Base-by-base conservation (phyloP, 2,797 vertebrate species). In the Pangasius mekongensis region DNA sequence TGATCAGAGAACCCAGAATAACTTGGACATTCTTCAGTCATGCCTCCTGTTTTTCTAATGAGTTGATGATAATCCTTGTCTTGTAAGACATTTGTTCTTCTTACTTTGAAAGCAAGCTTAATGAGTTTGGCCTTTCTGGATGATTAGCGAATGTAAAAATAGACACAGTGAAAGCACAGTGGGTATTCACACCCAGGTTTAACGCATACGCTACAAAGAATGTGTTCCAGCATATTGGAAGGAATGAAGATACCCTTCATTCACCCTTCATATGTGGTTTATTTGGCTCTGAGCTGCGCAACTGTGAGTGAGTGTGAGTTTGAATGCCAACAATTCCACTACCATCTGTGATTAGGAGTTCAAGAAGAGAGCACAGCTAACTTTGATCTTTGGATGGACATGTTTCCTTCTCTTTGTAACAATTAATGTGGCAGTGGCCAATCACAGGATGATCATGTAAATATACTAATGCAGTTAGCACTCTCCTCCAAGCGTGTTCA, bases 181-280 rank as follows among this genome's bases (percentile, higher is more conserved):
- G 64, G 64, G 64, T 24, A 67, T 84, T 84, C 39, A 67, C 47
- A 67, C 62, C 82, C 62, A 33, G 62, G 62, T 84, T 66, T 67
- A 84, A 67, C 39, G 1, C 64, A n/a, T 69, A 52, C n/a, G 47
- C 43, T 33, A 33, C 83, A 84, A 24, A 33, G 43, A 84, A 83
- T 52, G 62, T 54, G 82, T 69, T 84, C 82, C 82, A 84, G 62
- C 62, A 67, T 52, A 84, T 67, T 84, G n/a, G 14, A 83, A 83
- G 39, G 20, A 82, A 62, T n/a, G 39, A 43, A 83, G 39, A n/a
- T 52, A 49, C 64, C 64, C 62, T 84, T 84, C n/a, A 5, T 69
- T 84, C 83, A 69, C 64, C 43, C 47, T 52, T 84, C 47, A 84
- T 54, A 69, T 36, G n/a, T 22, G 82, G n/a, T 24, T 33, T 52